Percentiles rank a stretch among this genome's conserved stretches.
Evolutionary conservation across 2,797 vertebrate genomes (phyloP).

Genomic region (Spinibarbus caldwelli): DNA sequence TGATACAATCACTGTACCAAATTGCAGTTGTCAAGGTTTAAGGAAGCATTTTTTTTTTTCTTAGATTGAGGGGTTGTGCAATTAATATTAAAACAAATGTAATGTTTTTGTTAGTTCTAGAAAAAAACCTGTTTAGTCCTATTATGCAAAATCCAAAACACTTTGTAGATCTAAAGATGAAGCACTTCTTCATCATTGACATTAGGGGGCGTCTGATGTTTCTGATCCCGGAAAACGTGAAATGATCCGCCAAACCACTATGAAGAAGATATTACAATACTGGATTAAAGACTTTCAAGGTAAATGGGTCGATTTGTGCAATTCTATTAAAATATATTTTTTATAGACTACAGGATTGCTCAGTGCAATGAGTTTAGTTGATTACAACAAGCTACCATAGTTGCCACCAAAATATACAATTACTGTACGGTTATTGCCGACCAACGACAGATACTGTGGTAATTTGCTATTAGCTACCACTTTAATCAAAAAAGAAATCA

Average conservation of each 20-base stretch:
- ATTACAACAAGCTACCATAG: neutral
- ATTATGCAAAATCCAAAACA: neutral
- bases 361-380: neutral
- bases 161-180: too few species aligned
- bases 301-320: neutral
- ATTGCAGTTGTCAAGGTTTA: neutral
- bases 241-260: neutral
- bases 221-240: neutral
- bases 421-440: neutral
- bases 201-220: conserved; percentile 3
- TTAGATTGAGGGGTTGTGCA: neutral
- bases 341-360: neutral
- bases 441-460: neutral
- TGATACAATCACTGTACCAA: neutral
- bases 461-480: neutral
- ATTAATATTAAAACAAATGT: neutral
- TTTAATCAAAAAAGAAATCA: neutral
- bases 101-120: neutral
- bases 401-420: neutral
- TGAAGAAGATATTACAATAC: neutral
- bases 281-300: neutral
- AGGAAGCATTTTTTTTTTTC: neutral
- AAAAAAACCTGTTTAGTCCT: neutral
- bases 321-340: neutral
- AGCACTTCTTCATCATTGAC: neutral